These are phyloP conservation scores for Axinella damicornis DNA, from an alignment of 37 sponge, comb jelly and placozoan genomes.

Conservation along the genomic window DNA sequence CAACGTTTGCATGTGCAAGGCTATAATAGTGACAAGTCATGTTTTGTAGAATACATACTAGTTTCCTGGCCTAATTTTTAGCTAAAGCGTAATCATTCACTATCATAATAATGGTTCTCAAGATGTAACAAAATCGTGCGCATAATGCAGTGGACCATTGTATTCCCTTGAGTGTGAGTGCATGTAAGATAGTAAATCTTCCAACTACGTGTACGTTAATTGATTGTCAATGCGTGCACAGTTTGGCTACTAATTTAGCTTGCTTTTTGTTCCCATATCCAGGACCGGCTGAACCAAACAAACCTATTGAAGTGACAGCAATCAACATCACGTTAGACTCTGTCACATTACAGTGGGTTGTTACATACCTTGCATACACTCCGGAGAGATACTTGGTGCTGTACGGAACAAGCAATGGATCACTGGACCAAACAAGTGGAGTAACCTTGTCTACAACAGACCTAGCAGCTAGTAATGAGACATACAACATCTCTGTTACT, in stretches of 20 bases:
- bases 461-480: neutral
- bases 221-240: neutral
- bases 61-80: neutral
- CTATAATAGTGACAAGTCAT: too few relatives aligned
- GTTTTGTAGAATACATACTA: too few relatives aligned
- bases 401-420: neutral
- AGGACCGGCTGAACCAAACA: neutral
- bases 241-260: neutral
- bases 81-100: neutral
- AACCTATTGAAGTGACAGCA: neutral
- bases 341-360: neutral
- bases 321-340: neutral
- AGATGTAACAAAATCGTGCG: too few relatives aligned
- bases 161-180: too few relatives aligned
- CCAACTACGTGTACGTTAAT: neutral
- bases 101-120: neutral
- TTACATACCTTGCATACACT: slow-evolving; percentile 4
- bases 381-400: slow-evolving; percentile 3
- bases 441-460: neutral
- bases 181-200: neutral
- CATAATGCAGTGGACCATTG: too few relatives aligned
- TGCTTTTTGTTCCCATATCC: neutral
- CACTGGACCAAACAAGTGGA: neutral
- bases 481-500: neutral
- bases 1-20: too few relatives aligned